Percentiles rank a stretch among this genome's conserved stretches.
Evolutionary conservation across 2,888 invertebrate species (phyloP).

Genomic region (Pollenia labialis): DNA sequence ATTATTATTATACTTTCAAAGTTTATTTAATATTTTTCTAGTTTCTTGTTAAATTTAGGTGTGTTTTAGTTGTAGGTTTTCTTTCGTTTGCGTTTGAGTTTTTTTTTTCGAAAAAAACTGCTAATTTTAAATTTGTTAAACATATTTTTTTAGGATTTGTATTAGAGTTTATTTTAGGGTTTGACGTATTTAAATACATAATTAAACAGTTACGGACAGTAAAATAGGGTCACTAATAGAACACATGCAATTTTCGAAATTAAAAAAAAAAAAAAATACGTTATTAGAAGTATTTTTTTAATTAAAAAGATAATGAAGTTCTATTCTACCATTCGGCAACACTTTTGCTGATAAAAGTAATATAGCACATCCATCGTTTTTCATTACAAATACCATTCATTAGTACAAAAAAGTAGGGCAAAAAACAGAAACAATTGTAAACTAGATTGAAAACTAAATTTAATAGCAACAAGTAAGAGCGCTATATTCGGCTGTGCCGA

Average conservation of each 20-base stretch:
- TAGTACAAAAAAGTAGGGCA: too few relatives aligned
- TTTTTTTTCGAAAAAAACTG: not conserved
- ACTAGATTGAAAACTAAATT: too few relatives aligned
- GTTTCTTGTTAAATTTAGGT: constrained; percentile 3
- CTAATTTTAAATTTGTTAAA: constrained; percentile 2
- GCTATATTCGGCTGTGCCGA: too few relatives aligned
- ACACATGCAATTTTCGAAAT: not conserved
- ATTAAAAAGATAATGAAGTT: too few relatives aligned
- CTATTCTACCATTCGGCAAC: too few relatives aligned
- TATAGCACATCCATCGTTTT: too few relatives aligned
- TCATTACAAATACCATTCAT: too few relatives aligned
- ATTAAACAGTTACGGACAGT: not conserved
- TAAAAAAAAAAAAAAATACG: not conserved
- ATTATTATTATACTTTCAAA: constrained; percentile 1
- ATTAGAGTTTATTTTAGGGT: not conserved
- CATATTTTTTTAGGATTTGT: constrained; percentile 17
- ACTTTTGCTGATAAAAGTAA: too few relatives aligned
- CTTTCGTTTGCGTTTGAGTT: not conserved
- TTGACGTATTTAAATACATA: constrained; percentile 4
- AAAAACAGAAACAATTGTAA: too few relatives aligned
- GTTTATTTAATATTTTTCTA: not conserved
- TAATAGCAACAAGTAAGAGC: too few relatives aligned
- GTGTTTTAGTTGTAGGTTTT: constrained; percentile 22
- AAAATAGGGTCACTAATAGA: too few relatives aligned
- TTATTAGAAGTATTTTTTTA: too few relatives aligned